A percentile compares a stretch with the other conserved stretches of the same genome.
Evolutionary conservation across 2,113 vertebrate species (phyloP).

Genomic region (Penelope pileata): DNA sequence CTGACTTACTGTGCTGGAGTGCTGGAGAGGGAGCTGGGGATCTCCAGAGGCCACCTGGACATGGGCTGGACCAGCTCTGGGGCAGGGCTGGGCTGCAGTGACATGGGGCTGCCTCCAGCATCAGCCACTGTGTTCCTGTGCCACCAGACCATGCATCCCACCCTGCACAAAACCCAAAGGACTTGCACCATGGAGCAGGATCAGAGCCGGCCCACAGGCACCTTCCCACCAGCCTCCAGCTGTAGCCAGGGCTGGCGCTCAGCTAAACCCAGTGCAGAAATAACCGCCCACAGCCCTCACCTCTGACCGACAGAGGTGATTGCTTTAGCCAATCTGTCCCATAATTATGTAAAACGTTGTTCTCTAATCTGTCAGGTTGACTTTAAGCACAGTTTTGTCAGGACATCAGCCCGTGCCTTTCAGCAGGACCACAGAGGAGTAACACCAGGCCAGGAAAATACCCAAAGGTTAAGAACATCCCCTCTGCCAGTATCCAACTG

Average conservation of each 20-base stretch:
- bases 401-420: neutral
- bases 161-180: neutral
- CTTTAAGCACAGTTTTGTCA: neutral
- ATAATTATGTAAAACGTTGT: neutral
- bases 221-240: neutral
- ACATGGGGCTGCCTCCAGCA: neutral
- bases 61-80: neutral
- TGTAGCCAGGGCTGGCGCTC: rapidly evolving
- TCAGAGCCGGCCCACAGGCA: neutral
- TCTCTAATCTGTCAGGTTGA: neutral
- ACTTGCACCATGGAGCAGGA: neutral
- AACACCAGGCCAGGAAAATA: neutral
- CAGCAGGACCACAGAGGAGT: too few relatives aligned
- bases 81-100: neutral
- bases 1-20: neutral
- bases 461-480: neutral
- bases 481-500: neutral
- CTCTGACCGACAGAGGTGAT: neutral
- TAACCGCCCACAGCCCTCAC: neutral
- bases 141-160: neutral
- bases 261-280: neutral
- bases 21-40: neutral
- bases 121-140: neutral
- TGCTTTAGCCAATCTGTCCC: neutral
- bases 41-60: neutral